Percentiles rank a stretch among this genome's conserved stretches.
Conservation (phyloP, 2,888 invertebrate genomes). For the Alloplasta piceator region DNA sequence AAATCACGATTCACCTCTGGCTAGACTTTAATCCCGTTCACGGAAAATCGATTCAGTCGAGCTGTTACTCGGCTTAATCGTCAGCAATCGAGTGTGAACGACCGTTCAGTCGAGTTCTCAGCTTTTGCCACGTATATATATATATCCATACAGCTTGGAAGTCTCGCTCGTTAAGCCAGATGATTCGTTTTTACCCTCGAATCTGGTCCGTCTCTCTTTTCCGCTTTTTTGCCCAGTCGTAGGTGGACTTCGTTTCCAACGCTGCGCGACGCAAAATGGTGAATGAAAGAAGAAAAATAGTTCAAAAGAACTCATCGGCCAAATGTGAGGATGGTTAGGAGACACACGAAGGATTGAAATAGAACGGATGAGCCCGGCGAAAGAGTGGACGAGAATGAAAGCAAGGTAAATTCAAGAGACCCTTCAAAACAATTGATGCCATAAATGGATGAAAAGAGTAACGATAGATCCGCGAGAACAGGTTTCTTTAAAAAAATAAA, state of each 20-base stretch:
- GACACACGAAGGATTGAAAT: slow-evolving; percentile 16
- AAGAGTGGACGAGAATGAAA: background rate
- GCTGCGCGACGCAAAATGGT: background rate
- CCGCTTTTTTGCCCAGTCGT: slow-evolving; percentile 14
- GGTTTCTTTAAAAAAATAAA: too few relatives aligned
- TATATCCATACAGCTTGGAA: slow-evolving; percentile 7
- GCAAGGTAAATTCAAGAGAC: background rate
- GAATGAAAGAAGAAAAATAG: background rate
- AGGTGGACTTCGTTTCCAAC: background rate
- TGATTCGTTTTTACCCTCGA: slow-evolving; percentile 53
- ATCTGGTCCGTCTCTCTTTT: background rate
- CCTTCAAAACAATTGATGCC: background rate
- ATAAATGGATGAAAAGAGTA: background rate
- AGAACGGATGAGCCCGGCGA: background rate
- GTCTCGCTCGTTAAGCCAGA: slow-evolving; percentile 55
- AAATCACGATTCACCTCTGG: slow-evolving; percentile 16
- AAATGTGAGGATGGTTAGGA: slow-evolving; percentile 11
- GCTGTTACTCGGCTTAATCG: slow-evolving; percentile 59
- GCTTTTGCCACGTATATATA: slow-evolving; percentile 22
- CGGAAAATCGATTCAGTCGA: slow-evolving; percentile 52
- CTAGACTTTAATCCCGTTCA: slow-evolving; percentile 32
- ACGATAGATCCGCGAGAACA: background rate
- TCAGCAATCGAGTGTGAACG: slow-evolving; percentile 47
- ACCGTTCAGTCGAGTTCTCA: slow-evolving; percentile 23
- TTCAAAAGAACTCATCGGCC: slow-evolving; percentile 3